Evolutionary conservation across 2,888 invertebrate species (phyloP).

Genomic region (Hyalella azteca): DNA sequence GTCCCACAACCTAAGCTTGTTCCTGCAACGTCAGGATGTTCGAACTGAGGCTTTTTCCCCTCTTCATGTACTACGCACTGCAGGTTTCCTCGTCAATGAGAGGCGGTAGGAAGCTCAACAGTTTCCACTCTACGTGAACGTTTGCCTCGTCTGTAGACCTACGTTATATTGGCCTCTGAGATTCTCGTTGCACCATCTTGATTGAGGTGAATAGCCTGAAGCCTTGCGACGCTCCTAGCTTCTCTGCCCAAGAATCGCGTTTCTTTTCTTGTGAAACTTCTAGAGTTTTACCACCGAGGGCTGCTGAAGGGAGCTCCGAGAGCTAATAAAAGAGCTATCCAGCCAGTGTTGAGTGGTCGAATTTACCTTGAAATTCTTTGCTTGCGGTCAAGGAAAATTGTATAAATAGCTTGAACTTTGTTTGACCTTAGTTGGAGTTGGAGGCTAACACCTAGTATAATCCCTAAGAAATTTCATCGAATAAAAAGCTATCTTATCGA

Average conservation of each 20-base stretch:
- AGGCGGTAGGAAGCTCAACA: background rate
- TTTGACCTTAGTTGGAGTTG: too few species aligned
- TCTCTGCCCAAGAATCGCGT: background rate
- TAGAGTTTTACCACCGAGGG: background rate
- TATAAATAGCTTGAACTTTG: too few species aligned
- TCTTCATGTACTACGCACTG: too few species aligned
- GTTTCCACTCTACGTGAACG: background rate
- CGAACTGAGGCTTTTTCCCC: too few species aligned
- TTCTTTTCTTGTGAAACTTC: slow-evolving; percentile 1
- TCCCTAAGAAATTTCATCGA: too few species aligned
- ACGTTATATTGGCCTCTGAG: slow-evolving; percentile 18
- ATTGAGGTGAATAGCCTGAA: slow-evolving; percentile 18
- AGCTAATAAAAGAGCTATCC: background rate
- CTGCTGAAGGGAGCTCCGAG: background rate
- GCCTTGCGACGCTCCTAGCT: slow-evolving; percentile 29
- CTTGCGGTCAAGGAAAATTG: too few species aligned
- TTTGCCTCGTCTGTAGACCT: background rate
- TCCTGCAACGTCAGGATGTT: too few species aligned
- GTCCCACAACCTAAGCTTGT: too few species aligned
- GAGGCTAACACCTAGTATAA: too few species aligned
- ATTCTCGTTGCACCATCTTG: slow-evolving; percentile 22
- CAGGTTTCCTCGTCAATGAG: slow-evolving; percentile 14
- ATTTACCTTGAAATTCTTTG: background rate
- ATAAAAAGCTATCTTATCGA: too few species aligned
- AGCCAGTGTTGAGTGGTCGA: slow-evolving; percentile 6